Percentiles rank a stretch among this genome's conserved stretches.
Conservation (phyloP, 2,888 invertebrate genomes). For the Syrphus vitripennis region DNA sequence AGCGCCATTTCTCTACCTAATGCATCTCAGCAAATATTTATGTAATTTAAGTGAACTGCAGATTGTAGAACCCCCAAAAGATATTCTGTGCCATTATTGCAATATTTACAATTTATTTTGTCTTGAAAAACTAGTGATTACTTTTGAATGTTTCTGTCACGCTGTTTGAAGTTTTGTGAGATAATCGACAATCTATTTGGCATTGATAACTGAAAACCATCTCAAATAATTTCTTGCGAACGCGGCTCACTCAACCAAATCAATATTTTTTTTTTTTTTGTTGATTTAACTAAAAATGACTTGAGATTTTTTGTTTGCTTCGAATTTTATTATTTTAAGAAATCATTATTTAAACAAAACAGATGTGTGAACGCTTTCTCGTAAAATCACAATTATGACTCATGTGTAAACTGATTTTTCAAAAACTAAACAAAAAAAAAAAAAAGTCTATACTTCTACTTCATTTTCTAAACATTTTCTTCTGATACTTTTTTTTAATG, state of each 20-base stretch:
- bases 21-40: too few species aligned
- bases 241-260: slow-evolving; percentile 23
- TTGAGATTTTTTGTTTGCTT: slow-evolving; percentile 18
- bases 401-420: too few species aligned
- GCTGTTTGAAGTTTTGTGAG: background rate
- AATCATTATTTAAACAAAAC: slow-evolving; percentile 60
- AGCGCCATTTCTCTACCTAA: too few species aligned
- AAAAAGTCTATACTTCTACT: slow-evolving; percentile 31
- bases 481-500: background rate
- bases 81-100: too few species aligned
- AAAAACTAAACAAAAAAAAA: too few species aligned
- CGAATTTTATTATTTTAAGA: slow-evolving; percentile 61
- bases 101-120: too few species aligned
- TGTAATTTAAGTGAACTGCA: too few species aligned
- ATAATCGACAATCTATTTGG: slow-evolving; percentile 5
- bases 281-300: slow-evolving; percentile 22
- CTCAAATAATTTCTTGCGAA: slow-evolving; percentile 1
- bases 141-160: background rate
- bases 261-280: slow-evolving; percentile 16
- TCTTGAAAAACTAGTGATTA: too few species aligned
- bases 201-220: background rate
- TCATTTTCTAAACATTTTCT: slow-evolving; percentile 36
- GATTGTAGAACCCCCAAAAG: too few species aligned
- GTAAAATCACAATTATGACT: slow-evolving; percentile 45
- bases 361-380: slow-evolving; percentile 47